Evolutionary conservation across 2,888 invertebrate species (phyloP), one percentile per base, ranked within the genome.

Genomic region (Patella pellucida): DNA sequence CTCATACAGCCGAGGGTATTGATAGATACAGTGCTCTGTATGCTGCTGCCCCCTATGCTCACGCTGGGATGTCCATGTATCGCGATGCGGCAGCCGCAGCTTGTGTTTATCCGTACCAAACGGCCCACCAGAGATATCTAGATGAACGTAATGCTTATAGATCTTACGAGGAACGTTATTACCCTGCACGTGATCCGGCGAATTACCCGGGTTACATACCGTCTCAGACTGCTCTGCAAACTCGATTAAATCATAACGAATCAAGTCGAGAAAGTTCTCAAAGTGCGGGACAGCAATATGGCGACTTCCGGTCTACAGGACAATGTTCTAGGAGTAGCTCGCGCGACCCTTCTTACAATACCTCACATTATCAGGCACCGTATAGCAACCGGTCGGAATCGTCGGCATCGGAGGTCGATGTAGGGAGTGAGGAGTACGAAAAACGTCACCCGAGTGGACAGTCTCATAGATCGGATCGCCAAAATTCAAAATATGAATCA

Each of bases 301-400:
- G 80, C 71, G 84, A 84, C 69, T 81, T 82, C 62, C 76, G 83
- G 68, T 78, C 82, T 67, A 78, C 83, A 16, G 83, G 83, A 31
- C 82, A 81, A 56, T 87, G 87, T 76, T 86, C 87, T 0, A 79
- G 88, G 73, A 87, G 85, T 75, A 87, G 86, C 71, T 85, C 86
- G 52, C 82, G 86, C 62, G 87, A 88, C 68, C 81, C 84, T 23
- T 76, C 83, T 23, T 85, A 82, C 72, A 84, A 84, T 78, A 78
- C 69, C 31, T 69, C 83, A n/a, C 79, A 79, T 70, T 83, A 85
- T 72, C 78, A 84, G 3, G 87, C 86, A 69, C 88, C 88, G 7
- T 88, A 84, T 80, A 90, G 90, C 81, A 89, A 89, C 81, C 84
- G 88, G 52, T 90, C 90, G 4, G 90, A 90, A 74, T 89, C 89